phyloP scores from a whole-genome alignment of 2,888 invertebrate species.

The Falcaria lacertinaria region DNA sequence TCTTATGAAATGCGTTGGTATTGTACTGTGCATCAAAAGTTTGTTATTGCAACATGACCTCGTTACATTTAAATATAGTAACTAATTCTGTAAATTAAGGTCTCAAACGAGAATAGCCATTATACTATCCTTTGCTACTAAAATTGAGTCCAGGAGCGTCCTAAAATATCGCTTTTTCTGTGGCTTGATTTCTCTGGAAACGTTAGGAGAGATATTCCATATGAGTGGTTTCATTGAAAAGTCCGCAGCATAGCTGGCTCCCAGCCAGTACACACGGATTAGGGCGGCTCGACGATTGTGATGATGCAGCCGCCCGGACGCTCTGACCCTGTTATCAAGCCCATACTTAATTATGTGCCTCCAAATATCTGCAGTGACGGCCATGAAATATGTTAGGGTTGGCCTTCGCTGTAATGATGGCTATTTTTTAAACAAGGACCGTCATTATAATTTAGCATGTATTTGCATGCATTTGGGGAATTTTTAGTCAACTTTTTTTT shows the following conservation, averaged over 20 bases:
- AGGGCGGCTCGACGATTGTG: constrained; percentile 67
- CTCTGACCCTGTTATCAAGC: constrained; percentile 47
- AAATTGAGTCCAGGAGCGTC: too few species aligned
- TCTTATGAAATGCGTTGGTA: too few species aligned
- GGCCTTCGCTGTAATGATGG: not conserved
- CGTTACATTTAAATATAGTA: too few species aligned
- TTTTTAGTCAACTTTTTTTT: too few species aligned
- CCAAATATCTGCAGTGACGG: constrained; percentile 8
- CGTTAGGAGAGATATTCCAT: constrained; percentile 75
- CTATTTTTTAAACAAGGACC: not conserved
- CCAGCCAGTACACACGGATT: constrained; percentile 67
- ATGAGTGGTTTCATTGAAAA: constrained; percentile 75
- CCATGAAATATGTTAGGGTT: not conserved
- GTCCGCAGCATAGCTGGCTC: constrained; percentile 74
- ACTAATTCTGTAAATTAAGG: too few species aligned
- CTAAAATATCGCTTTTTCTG: constrained; percentile 39
- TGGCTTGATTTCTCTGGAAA: constrained; percentile 71
- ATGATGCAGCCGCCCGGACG: constrained; percentile 58
- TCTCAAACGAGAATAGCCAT: too few species aligned
- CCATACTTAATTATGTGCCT: constrained; percentile 42
- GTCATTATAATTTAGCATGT: too few species aligned
- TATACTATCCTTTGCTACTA: too few species aligned
- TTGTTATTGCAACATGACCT: too few species aligned
- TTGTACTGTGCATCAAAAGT: too few species aligned
- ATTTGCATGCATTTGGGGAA: too few species aligned